Evolutionary conservation across 37 sponge, comb jelly and placozoan species (phyloP).

Genomic region (Bolinopsis microptera): DNA sequence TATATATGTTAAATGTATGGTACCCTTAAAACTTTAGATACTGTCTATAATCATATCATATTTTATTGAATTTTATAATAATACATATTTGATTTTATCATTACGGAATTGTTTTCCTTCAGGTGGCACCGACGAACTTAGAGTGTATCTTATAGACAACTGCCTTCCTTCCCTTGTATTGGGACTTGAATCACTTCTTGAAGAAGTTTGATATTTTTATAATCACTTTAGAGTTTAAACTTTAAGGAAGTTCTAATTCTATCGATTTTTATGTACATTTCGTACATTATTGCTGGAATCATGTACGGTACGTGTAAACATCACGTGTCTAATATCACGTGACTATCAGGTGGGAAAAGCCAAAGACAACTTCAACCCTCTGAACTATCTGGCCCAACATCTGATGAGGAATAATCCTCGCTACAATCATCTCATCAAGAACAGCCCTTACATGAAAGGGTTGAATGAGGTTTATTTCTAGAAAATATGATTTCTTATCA

Average conservation of each 20-base stretch:
- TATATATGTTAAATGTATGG: not conserved
- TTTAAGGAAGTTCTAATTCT: no score
- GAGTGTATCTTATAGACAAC: slow-evolving; percentile 74
- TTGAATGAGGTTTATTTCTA: slow-evolving; percentile 36
- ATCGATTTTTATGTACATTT: not conserved
- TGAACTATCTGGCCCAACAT: slow-evolving; percentile 91
- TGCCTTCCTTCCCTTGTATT: slow-evolving; percentile 80
- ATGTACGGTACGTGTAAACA: not conserved
- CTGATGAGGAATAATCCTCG: slow-evolving; percentile 96
- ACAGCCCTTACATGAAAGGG: slow-evolving; percentile 46
- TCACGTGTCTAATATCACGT: not conserved
- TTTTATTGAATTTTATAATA: no score
- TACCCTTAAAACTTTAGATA: no score
- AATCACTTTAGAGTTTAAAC: no score
- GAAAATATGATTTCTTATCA: no score
- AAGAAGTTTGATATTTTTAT: slow-evolving; percentile 68
- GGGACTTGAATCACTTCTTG: slow-evolving; percentile 80
- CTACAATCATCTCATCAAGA: slow-evolving; percentile 68
- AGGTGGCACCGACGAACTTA: slow-evolving; percentile 53
- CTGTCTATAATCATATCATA: no score
- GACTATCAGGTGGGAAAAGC: not conserved
- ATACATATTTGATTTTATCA: no score
- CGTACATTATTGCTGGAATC: not conserved
- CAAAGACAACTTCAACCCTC: slow-evolving; percentile 84
- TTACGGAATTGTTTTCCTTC: not conserved